phyloP scores from a whole-genome alignment of 1,140 invertebrate species.

The Dolichoris vasculosae region DNA sequence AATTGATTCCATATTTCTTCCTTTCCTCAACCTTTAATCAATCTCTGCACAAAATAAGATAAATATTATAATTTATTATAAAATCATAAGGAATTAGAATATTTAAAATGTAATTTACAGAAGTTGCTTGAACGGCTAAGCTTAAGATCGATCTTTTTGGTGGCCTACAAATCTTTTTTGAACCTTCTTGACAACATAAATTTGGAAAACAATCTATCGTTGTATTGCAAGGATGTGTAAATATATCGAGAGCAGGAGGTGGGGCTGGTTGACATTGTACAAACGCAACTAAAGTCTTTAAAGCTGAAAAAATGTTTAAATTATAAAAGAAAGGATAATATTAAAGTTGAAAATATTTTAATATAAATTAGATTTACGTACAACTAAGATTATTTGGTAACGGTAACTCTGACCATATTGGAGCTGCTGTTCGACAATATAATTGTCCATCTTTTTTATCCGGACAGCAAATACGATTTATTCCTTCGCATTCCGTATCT shows the following conservation, averaged over 20 bases:
- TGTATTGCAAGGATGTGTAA: slow-evolving; percentile 79
- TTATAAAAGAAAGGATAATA: background rate
- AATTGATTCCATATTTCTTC: background rate
- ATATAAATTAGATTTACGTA: background rate
- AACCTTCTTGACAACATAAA: slow-evolving; percentile 83
- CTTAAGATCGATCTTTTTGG: slow-evolving; percentile 80
- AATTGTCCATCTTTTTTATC: slow-evolving; percentile 73
- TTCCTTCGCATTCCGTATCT: slow-evolving; percentile 78
- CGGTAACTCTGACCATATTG: slow-evolving; percentile 77
- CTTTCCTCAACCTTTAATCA: slow-evolving; percentile 43
- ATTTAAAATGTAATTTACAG: slow-evolving; percentile 60
- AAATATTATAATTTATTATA: background rate
- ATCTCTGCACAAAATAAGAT: slow-evolving; percentile 38
- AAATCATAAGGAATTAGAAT: background rate
- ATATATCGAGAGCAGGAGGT: slow-evolving; percentile 78
- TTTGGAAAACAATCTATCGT: slow-evolving; percentile 84
- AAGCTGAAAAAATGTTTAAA: slow-evolving; percentile 68
- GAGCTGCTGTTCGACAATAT: slow-evolving; percentile 81
- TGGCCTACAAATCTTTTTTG: slow-evolving; percentile 80
- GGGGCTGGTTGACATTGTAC: slow-evolving; percentile 83
- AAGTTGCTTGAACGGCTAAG: slow-evolving; percentile 77
- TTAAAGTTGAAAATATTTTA: background rate
- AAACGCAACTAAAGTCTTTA: slow-evolving; percentile 78
- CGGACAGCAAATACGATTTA: slow-evolving; percentile 82
- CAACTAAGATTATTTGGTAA: slow-evolving; percentile 58